Conservation (phyloP, 2,797 vertebrate species). For the Diplodus puntazzo region DNA sequence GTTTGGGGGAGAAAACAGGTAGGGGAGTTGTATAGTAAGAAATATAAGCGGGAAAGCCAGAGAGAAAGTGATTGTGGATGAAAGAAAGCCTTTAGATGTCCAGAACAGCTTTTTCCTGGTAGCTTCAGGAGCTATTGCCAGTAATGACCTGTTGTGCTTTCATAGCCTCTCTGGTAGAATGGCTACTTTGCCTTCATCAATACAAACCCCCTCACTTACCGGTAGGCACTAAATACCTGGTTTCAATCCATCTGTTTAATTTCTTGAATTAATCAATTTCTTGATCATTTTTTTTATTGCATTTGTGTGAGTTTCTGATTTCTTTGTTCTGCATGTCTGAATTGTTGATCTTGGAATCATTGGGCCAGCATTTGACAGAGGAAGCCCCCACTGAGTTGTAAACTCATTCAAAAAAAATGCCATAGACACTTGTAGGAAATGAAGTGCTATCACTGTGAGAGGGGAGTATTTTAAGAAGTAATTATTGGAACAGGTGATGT, state of each 20-base stretch:
- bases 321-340: not conserved
- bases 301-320: not conserved
- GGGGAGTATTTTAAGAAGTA: conserved; percentile 62
- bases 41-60: conserved; percentile 3
- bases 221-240: conserved; percentile 24
- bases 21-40: not conserved
- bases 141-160: conserved; percentile 32
- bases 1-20: not conserved
- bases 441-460: conserved; percentile 50
- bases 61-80: conserved; percentile 21
- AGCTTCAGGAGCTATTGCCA: conserved; percentile 24
- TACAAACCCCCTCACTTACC: conserved; percentile 40
- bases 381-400: conserved; percentile 19
- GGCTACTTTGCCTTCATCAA: conserved; percentile 47
- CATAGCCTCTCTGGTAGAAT: conserved; percentile 26
- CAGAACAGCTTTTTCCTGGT: conserved; percentile 7
- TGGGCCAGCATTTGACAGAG: conserved; percentile 24
- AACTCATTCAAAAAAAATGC: conserved; percentile 39
- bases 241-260: conserved; percentile 18
- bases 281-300: not conserved
- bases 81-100: conserved; percentile 26
- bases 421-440: conserved; percentile 64
- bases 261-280: not conserved
- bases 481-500: conserved; percentile 77
- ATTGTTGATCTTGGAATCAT: conserved; percentile 11